phyloP scores from a whole-genome alignment of 1,140 invertebrate species.

The Heterodera carotae region DNA sequence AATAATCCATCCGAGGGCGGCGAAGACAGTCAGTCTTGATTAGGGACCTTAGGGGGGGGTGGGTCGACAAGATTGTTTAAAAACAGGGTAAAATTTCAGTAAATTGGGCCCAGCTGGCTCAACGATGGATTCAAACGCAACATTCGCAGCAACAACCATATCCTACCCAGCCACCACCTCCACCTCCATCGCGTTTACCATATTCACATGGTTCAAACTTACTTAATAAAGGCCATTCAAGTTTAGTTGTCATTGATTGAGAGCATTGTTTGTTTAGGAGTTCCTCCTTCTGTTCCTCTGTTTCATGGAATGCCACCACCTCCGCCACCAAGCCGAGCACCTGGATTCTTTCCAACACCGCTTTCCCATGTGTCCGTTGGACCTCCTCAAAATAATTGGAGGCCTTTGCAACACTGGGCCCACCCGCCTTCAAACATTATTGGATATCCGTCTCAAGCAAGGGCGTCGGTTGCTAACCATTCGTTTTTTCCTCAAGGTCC shows the following conservation, averaged over 20 bases:
- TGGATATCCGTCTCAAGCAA: not conserved
- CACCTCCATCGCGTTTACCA: conserved; percentile 4
- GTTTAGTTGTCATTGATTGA: not conserved
- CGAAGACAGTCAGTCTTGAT: not conserved
- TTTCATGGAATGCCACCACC: not conserved
- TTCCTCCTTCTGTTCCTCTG: not conserved
- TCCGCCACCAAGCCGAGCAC: not conserved
- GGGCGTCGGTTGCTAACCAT: not conserved
- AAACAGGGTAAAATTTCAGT: conserved; percentile 23
- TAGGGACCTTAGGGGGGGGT: not conserved
- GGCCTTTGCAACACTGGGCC: not conserved
- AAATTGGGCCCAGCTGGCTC: conserved; percentile 44
- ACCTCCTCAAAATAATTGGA: not conserved
- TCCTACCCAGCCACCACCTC: conserved; percentile 26
- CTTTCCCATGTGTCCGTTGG: not conserved
- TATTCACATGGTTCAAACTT: not conserved
- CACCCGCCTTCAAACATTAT: not conserved
- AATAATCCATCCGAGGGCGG: not conserved
- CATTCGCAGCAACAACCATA: conserved; percentile 24
- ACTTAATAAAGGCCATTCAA: too few species aligned
- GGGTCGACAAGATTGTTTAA: too few species aligned
- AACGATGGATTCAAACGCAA: conserved; percentile 38
- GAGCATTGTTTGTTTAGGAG: not conserved
- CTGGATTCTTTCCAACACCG: not conserved
- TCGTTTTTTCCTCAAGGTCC: not conserved